Base-by-base conservation (phyloP, 1,140 invertebrate genomes). In the Latrodectus geometricus region DNA sequence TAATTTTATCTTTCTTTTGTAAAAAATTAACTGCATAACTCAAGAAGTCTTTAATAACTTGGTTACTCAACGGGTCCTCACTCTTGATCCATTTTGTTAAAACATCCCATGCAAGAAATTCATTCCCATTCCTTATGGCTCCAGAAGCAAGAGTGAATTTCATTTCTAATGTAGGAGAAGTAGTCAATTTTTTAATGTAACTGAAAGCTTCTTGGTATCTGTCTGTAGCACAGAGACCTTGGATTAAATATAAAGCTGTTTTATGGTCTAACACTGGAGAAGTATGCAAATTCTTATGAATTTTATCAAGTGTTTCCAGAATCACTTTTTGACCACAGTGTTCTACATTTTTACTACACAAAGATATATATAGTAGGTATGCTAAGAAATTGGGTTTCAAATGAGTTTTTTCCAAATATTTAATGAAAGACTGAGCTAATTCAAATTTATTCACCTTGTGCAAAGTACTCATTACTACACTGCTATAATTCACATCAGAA, bases 341-440 rank as follows among this genome's bases (percentile, higher is more conserved):
- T 14, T 82, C 69, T 49, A 82, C 70, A 74, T 82, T 82, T 9
- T 74, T 82, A 0, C 69, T 54, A 73, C 80, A 82, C 7, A 82
- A 49, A 35, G 69, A 50, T 52, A 82, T 82, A 74, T 82, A 82
- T 49, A 74, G 50, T 9, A 82, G 8, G 48, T 82, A 74, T 35
- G 69, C 23, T 61, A 82, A 65, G 15, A 61, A 61, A 73, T 82
- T 82, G 9, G 56, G 21, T 48, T 61, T 9, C 23, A 82, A 35
- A n/a, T 82, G 14, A 20, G n/a, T 49, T 0, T 74, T 35, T 49
- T 73, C 5, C 35, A 82, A 74, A 20, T 82, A 82, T 7, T 73
- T 61, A 35, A 82, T 82, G 17, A 82, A 82, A 49, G 52, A 48
- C 35, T 74, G 70, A 12, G 70, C 80, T 74, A 70, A 68, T 7